Percentiles rank a stretch among this genome's conserved stretches.
Conservation (phyloP, 2,888 invertebrate species). For the Melanostoma mellinum region DNA sequence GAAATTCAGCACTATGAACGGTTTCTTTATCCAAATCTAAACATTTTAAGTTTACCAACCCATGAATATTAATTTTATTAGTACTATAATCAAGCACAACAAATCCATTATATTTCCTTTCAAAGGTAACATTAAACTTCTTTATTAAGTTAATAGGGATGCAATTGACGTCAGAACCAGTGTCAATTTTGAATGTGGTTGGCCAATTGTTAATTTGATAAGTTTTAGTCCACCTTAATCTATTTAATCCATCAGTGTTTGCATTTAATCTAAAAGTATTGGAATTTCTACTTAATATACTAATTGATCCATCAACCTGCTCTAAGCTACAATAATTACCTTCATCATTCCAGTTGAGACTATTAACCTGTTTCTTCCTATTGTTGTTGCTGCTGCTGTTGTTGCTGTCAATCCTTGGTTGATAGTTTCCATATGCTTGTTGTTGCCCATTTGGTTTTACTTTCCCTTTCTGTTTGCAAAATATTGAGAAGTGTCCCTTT, state of each 20-base stretch:
- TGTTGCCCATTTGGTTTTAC: no score
- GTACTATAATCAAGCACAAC: conserved; percentile 59
- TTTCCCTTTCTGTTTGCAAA: no score
- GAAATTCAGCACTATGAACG: conserved; percentile 27
- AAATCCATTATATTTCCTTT: conserved; percentile 50
- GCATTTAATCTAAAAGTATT: background rate
- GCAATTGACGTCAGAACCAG: conserved; percentile 8
- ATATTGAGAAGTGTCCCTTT: no score
- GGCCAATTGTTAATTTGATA: conserved; percentile 1
- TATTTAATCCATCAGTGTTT: background rate
- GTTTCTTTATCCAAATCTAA: conserved; percentile 22
- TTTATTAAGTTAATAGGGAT: conserved; percentile 34
- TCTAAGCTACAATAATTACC: no score
- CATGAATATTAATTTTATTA: conserved; percentile 61
- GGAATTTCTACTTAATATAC: no score
- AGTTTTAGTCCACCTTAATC: background rate
- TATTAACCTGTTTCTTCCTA: no score
- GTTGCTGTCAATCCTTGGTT: no score
- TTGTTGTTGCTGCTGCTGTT: no score
- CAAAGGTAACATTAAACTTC: conserved; percentile 4
- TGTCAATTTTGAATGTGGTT: conserved; percentile 10
- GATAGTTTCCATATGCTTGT: no score
- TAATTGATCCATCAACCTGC: no score
- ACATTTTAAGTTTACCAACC: conserved; percentile 17
- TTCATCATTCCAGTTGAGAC: no score